These are phyloP conservation scores for Hoplias malabaricus DNA, from an alignment of 2,113 vertebrate species.

Conservation along the genomic window DNA sequence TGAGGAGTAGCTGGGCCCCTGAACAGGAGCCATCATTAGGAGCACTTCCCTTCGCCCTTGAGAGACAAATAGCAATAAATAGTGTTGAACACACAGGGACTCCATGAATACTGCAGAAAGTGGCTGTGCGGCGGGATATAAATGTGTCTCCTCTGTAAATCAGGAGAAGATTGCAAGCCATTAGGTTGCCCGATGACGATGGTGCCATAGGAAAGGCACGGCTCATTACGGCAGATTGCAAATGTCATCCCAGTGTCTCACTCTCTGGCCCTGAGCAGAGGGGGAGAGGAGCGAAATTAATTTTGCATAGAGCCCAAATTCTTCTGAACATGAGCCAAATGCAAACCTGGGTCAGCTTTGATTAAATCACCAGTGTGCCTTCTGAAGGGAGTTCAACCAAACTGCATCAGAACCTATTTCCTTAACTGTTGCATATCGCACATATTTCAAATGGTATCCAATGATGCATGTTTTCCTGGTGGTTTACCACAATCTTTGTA, in stretches of 20 bases:
- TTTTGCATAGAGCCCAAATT: slow-evolving; percentile 54
- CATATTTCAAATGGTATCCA: no score
- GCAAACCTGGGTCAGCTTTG: slow-evolving; percentile 48
- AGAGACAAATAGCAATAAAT: slow-evolving; percentile 34
- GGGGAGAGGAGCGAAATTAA: slow-evolving; percentile 55
- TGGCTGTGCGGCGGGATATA: slow-evolving; percentile 27
- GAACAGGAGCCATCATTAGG: slow-evolving; percentile 21
- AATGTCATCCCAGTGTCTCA: slow-evolving; percentile 57
- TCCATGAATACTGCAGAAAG: slow-evolving; percentile 32
- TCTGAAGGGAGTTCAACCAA: slow-evolving; percentile 53
- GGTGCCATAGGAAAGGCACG: slow-evolving; percentile 46
- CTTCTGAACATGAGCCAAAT: slow-evolving; percentile 55
- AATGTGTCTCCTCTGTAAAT: slow-evolving; percentile 48
- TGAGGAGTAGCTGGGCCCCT: neutral
- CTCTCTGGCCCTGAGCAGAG: slow-evolving; percentile 41
- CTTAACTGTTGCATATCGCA: neutral
- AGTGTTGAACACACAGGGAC: slow-evolving; percentile 36
- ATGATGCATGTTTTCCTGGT: no score
- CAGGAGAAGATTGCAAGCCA: slow-evolving; percentile 44
- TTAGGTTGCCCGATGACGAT: slow-evolving; percentile 46
- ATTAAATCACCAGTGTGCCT: slow-evolving; percentile 57
- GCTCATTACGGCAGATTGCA: slow-evolving; percentile 60
- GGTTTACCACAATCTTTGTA: no score
- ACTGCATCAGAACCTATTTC: slow-evolving; percentile 48
- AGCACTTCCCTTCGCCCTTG: slow-evolving; percentile 21